Percentiles rank a stretch among this genome's conserved stretches.
Evolutionary conservation across 1,140 invertebrate genomes (phyloP).

Genomic region (Solenopsis invicta): DNA sequence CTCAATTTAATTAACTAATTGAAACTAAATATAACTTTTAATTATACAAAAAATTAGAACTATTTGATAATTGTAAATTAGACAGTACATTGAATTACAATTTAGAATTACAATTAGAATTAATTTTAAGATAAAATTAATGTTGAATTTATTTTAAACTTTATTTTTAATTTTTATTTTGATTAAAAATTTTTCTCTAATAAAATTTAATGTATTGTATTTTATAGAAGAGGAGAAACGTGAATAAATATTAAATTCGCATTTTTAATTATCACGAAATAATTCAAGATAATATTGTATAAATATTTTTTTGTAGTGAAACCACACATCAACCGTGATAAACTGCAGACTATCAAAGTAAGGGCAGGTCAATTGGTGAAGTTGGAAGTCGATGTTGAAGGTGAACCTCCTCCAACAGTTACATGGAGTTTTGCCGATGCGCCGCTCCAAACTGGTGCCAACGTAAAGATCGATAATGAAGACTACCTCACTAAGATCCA

Average conservation of each 20-base stretch:
- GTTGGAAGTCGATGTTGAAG: constrained; percentile 97
- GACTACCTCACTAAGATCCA: constrained; percentile 97
- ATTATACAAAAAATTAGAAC: neutral
- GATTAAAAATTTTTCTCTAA: neutral
- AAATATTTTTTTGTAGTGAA: constrained; percentile 89
- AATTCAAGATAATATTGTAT: neutral
- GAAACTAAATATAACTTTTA: neutral
- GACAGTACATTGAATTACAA: neutral
- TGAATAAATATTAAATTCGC: constrained; percentile 1
- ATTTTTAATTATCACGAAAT: neutral
- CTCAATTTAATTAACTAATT: constrained; percentile 8
- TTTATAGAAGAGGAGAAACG: neutral
- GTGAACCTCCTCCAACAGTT: constrained; percentile 97
- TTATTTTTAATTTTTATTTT: constrained; percentile 8
- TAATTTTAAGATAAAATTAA: constrained; percentile 15
- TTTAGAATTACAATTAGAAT: neutral
- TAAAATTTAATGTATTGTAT: constrained; percentile 1
- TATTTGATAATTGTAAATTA: neutral
- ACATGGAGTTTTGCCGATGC: constrained; percentile 95
- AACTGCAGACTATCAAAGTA: constrained; percentile 95
- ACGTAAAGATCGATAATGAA: constrained; percentile 94
- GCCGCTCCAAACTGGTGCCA: constrained; percentile 89
- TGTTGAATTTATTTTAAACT: neutral
- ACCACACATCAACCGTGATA: constrained; percentile 96
- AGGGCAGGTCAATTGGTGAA: constrained; percentile 96